A percentile compares a stretch with the other conserved stretches of the same genome.
Evolutionary conservation across 37 sponge, comb jelly and placozoan genomes (phyloP).

Genomic region (Dysidea cf. avara): DNA sequence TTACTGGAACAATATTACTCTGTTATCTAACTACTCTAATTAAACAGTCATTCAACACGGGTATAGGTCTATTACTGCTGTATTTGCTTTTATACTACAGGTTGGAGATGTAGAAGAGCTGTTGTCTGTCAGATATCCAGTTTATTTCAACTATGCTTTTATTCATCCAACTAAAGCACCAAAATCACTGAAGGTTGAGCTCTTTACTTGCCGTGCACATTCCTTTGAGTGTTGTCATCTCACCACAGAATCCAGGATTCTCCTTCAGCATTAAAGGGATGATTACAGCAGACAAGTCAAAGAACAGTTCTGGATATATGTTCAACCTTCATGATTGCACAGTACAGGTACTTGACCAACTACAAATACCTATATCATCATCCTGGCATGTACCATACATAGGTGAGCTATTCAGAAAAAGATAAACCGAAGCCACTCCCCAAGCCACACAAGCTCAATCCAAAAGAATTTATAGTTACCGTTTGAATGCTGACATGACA

Average conservation of each 20-base stretch:
- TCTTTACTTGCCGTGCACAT: no score
- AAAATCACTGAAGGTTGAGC: constrained; percentile 39
- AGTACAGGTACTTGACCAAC: not conserved
- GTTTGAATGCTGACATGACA: constrained; percentile 3
- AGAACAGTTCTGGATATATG: not conserved
- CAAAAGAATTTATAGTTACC: constrained; percentile 20
- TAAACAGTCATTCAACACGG: no score
- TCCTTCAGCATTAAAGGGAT: constrained; percentile 65
- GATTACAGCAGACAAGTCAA: constrained; percentile 48
- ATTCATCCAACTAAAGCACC: constrained; percentile 16
- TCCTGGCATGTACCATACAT: no score
- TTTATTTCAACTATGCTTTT: constrained; percentile 66
- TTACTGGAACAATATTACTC: no score
- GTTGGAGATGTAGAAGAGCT: constrained; percentile 70
- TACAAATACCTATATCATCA: no score
- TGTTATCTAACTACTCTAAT: no score
- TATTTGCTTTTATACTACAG: no score
- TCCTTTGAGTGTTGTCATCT: not conserved
- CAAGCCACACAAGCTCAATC: constrained; percentile 8
- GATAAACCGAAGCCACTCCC: constrained; percentile 16
- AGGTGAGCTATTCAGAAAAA: constrained; percentile 14
- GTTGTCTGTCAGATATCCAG: constrained; percentile 50
- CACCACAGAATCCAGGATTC: constrained; percentile 45
- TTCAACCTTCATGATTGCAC: not conserved
- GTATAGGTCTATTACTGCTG: no score